Evolutionary conservation across 2,888 invertebrate species (phyloP).

Genomic region (Thereva nobilitata): DNA sequence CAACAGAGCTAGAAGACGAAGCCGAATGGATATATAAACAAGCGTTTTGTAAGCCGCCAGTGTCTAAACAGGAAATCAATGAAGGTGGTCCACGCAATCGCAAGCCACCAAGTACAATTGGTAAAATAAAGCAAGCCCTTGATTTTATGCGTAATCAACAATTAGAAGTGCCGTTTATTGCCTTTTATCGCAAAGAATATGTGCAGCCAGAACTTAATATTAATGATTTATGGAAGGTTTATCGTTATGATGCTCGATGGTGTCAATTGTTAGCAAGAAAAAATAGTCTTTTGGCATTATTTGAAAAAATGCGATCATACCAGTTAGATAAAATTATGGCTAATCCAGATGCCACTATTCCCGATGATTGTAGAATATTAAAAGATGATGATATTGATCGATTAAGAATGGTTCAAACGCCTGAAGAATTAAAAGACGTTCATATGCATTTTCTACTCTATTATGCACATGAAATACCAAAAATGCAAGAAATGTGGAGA

Average conservation of each 20-base stretch:
- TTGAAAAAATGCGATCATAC: conserved; percentile 90
- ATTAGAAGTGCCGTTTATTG: conserved; percentile 97
- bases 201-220: conserved; percentile 92
- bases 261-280: conserved; percentile 86
- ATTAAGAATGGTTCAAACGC: conserved; percentile 74
- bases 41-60: conserved; percentile 82
- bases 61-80: conserved; percentile 70
- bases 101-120: conserved; percentile 72
- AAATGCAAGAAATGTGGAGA: conserved; percentile 77
- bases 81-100: conserved; percentile 59
- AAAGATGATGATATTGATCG: conserved; percentile 84
- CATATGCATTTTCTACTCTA: conserved; percentile 92
- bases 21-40: conserved; percentile 97
- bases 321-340: conserved; percentile 82
- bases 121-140: conserved; percentile 91
- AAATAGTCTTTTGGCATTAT: conserved; percentile 76
- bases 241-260: conserved; percentile 94
- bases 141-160: conserved; percentile 96
- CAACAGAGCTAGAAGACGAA: conserved; percentile 88
- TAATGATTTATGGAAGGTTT: conserved; percentile 98
- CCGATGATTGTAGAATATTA: conserved; percentile 80
- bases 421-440: conserved; percentile 91
- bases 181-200: conserved; percentile 97
- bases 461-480: conserved; percentile 82
- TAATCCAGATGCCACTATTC: conserved; percentile 81